Evolutionary conservation across 2,888 invertebrate genomes (phyloP).

Genomic region (Agrenia bidenticulata): DNA sequence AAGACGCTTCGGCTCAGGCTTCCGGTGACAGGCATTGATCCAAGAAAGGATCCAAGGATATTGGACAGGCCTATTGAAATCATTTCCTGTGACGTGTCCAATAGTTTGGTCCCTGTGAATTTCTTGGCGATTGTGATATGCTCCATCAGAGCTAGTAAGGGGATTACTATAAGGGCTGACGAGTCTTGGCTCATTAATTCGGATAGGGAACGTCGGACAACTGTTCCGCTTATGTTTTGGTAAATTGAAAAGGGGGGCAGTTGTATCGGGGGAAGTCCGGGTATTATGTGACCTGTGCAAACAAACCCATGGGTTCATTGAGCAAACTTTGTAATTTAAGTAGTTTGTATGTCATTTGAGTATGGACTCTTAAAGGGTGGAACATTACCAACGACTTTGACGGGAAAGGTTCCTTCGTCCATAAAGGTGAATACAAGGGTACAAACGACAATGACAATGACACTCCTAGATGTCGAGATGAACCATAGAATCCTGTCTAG

Average conservation of each 20-base stretch:
- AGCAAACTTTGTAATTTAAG: neutral
- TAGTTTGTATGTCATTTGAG: neutral
- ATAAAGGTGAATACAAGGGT: slow-evolving; percentile 59
- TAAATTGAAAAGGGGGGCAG: slow-evolving; percentile 60
- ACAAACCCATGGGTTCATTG: neutral
- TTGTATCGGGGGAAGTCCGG: slow-evolving; percentile 57
- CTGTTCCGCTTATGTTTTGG: slow-evolving; percentile 61
- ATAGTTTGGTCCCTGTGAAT: slow-evolving; percentile 61
- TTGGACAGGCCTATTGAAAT: slow-evolving; percentile 57
- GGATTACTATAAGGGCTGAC: slow-evolving; percentile 80
- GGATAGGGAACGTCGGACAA: slow-evolving; percentile 62
- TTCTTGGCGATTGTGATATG: slow-evolving; percentile 92
- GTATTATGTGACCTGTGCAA: slow-evolving; percentile 62
- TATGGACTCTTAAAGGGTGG: neutral
- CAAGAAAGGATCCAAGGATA: slow-evolving; percentile 58
- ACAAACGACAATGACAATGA: slow-evolving; percentile 72
- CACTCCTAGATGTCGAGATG: slow-evolving; percentile 73
- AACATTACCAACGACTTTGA: slow-evolving; percentile 37
- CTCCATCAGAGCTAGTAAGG: slow-evolving; percentile 80
- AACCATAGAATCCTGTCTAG: slow-evolving; percentile 68
- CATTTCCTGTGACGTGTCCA: slow-evolving; percentile 57
- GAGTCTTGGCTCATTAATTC: slow-evolving; percentile 77
- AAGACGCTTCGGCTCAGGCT: slow-evolving; percentile 60
- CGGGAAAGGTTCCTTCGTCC: slow-evolving; percentile 26
- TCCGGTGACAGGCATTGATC: slow-evolving; percentile 56